Percentiles rank a stretch among this genome's conserved stretches.
Conservation (phyloP, 2,888 invertebrate species). For the Tanytarsus gracilentus region DNA sequence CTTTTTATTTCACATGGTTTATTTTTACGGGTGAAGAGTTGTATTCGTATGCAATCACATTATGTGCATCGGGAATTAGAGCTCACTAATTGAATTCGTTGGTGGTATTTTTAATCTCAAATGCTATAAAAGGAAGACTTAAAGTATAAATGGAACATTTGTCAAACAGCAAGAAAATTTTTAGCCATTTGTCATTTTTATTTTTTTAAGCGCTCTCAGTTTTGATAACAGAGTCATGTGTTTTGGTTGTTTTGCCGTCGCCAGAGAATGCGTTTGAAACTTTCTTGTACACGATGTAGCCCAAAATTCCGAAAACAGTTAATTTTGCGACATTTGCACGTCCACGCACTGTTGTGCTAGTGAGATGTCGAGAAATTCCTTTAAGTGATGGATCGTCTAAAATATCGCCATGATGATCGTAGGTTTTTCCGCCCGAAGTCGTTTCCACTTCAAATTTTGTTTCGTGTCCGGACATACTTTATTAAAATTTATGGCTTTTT, state of each 20-base stretch:
- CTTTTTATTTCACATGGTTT: no score
- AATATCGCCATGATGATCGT: conserved; percentile 36
- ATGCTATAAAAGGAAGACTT: no score
- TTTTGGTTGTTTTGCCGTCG: no score
- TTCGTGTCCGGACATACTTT: neutral
- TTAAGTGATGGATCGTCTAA: conserved; percentile 51
- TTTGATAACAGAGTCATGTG: neutral
- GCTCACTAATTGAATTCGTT: no score
- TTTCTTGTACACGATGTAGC: neutral
- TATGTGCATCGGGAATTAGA: no score
- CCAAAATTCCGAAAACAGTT: neutral
- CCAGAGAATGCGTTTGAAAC: no score
- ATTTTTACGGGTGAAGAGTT: no score
- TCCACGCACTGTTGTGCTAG: conserved; percentile 58
- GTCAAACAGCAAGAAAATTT: no score
- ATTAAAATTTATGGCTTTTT: neutral
- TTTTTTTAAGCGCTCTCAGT: neutral
- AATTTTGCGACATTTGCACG: conserved; percentile 56
- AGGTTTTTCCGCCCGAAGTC: neutral
- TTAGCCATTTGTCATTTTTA: no score
- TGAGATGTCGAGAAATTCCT: conserved; percentile 62
- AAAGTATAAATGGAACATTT: no score
- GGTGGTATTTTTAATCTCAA: no score
- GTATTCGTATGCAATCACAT: no score
- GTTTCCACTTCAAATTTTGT: neutral